Evolutionary conservation across 1,140 invertebrate genomes (phyloP), one percentile per base, ranked within the genome.

Genomic region (Palaemon carinicauda): DNA sequence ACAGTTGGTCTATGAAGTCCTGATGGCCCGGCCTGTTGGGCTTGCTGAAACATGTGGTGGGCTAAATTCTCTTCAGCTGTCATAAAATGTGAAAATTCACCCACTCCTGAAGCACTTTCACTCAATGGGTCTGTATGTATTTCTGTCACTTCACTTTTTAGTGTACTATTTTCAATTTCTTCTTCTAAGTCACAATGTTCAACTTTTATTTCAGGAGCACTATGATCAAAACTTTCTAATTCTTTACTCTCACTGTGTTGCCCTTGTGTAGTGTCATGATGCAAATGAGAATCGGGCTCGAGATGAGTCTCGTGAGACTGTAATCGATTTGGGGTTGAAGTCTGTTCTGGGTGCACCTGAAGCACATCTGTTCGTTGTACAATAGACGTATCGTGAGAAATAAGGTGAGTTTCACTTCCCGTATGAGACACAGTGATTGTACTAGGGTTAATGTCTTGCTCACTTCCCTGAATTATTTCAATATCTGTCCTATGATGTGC

Each of bases 121-220:
- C 56, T 60, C 54, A 80, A n/a, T 14, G 53, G 78, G 14, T 80
- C 78, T 9, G 52, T 51, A 3, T 31, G 78, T 19, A 60, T 60
- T 54, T 80, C 78, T 2, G 78, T 17, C 54, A 80, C 54, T 80
- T 80, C 78, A 60, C 78, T 80, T 80, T 80, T 80, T 80, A 80
- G n/a, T 21, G 52, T 54, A 15, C 78, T 53, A 51, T 80, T 80
- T 33, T 80, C 78, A 31, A 80, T 60, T 19, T 80, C 78, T n/a
- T 80, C 78, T 31, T 60, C 33, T 31, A 80, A 33, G 17, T 80
- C 78, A 41, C 78, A 80, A 60, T 80, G 78, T 80, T 80, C 78
- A 7, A 54, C 56, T 80, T 80, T 80, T 52, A 80, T 80, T 60
- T 80, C 78, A 0, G 78, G 27, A 14, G 78, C 54, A 41, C 24